These are phyloP conservation scores for Bombus affinis DNA, from an alignment of 1,140 invertebrate genomes.

Conservation along the genomic window DNA sequence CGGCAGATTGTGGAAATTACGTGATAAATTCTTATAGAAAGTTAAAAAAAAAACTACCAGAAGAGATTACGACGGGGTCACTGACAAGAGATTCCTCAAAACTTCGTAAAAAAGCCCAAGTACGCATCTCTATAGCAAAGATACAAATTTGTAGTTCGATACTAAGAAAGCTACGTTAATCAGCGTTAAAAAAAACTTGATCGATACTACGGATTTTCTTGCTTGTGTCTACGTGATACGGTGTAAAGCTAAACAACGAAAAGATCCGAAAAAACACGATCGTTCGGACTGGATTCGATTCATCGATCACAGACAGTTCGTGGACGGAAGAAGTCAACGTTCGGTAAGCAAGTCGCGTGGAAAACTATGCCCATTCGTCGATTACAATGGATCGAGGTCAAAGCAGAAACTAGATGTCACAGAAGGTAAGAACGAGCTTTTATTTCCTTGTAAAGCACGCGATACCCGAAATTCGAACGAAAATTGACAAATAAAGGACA, in stretches of 20 bases:
- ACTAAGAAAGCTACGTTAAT: too few relatives aligned
- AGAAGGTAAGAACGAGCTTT: neutral
- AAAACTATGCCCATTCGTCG: conserved; percentile 35
- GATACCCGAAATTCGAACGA: too few relatives aligned
- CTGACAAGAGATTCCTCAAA: too few relatives aligned
- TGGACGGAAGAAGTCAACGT: conserved; percentile 45
- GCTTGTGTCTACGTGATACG: too few relatives aligned
- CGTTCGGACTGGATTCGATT: neutral
- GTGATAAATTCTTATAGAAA: neutral
- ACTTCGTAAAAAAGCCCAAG: too few relatives aligned
- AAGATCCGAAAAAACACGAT: neutral
- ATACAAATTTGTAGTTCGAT: too few relatives aligned
- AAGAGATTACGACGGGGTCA: neutral
- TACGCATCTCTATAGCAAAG: too few relatives aligned
- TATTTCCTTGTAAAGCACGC: too few relatives aligned
- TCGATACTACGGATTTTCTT: too few relatives aligned
- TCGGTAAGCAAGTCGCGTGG: conserved; percentile 30
- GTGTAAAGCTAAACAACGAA: too few relatives aligned
- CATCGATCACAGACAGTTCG: neutral
- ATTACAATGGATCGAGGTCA: conserved; percentile 57
- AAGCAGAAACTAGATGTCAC: conserved; percentile 42
- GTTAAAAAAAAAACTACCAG: neutral
- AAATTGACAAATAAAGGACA: too few relatives aligned
- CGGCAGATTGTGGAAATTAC: neutral
- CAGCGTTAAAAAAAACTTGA: too few relatives aligned